These are phyloP conservation scores for Sitta europaea DNA, from an alignment of 2,113 vertebrate genomes.

Conservation along the genomic window DNA sequence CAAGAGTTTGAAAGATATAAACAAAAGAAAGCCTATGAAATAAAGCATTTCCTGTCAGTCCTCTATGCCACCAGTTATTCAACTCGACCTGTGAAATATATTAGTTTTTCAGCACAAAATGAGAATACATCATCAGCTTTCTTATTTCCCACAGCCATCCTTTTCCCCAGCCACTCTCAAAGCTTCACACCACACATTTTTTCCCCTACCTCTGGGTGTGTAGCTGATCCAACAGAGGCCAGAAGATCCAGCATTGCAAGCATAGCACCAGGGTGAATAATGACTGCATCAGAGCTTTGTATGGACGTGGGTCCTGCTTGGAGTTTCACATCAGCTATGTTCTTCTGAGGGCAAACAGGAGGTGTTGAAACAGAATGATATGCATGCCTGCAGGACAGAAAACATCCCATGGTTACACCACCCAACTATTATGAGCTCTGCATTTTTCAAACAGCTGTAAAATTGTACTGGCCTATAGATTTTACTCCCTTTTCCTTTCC, in stretches of 20 bases:
- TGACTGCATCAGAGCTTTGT: constrained; percentile 82
- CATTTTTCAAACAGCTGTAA: neutral
- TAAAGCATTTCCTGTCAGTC: neutral
- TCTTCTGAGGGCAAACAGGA: constrained; percentile 81
- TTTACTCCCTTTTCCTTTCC: neutral
- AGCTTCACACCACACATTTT: neutral
- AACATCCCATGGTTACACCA: constrained; percentile 6
- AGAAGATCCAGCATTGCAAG: constrained; percentile 93
- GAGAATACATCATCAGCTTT: neutral
- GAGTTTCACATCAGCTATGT: constrained; percentile 81
- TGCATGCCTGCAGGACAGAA: constrained; percentile 78
- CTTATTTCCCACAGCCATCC: neutral
- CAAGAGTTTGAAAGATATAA: neutral
- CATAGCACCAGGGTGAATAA: constrained; percentile 94
- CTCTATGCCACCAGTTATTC: neutral
- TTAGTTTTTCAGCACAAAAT: neutral
- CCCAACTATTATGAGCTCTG: neutral
- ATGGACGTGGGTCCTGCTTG: constrained; percentile 73
- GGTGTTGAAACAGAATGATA: constrained; percentile 86
- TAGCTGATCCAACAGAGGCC: constrained; percentile 86
- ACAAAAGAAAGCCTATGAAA: neutral
- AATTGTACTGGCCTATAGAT: neutral
- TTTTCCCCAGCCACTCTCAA: neutral
- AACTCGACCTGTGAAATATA: neutral
- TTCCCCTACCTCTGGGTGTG: constrained; percentile 88